Evolutionary conservation across 1,140 invertebrate genomes (phyloP), one percentile per base, ranked within the genome.

Genomic region (Bemisia tabaci): DNA sequence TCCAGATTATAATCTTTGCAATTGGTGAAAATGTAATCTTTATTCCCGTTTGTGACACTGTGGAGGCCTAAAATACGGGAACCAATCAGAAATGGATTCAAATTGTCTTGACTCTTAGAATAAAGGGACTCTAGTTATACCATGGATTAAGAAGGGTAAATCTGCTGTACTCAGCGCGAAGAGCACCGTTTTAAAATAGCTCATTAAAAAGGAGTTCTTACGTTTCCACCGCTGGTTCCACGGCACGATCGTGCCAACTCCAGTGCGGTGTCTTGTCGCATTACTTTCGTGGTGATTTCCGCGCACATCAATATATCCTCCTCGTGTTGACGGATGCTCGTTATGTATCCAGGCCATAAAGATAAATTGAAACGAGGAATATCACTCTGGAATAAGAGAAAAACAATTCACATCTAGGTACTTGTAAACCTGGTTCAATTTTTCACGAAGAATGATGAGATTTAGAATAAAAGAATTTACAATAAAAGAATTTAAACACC

Each of bases 281-380:
- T 82, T 0, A 89, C 80, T 79, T 93, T 93, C 68, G 89, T 87
- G 0, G 84, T 79, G 1, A 92, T 84, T 75, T 92, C 90, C 1
- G 82, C 78, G 63, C 85, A 86, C 79, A 93, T 79, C 0, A 94
- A 73, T 0, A 92, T 80, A 9, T 81, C 74, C 0, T 77, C 73
- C 74, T 94, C 90, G 72, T 90, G 85, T 69, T 91, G 87, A 12
- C 88, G 80, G 39, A 94, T 92, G 0, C 87, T 85, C 0, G 90
- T 91, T 21, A 86, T 58, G 76, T 89, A 88, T 0, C 90, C 90
- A 0, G 89, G 89, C 89, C 88, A 91, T 0, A 87, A 39, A 70
- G 84, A 80, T 17, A 92, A 73, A 69, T 82, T 79, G 62, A 74
- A 77, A 71, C 82, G 67, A 69, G 73, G 61, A 2, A 83, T 68